Conservation (phyloP, 2,797 vertebrate genomes). For the Leptodactylus fallax region DNA sequence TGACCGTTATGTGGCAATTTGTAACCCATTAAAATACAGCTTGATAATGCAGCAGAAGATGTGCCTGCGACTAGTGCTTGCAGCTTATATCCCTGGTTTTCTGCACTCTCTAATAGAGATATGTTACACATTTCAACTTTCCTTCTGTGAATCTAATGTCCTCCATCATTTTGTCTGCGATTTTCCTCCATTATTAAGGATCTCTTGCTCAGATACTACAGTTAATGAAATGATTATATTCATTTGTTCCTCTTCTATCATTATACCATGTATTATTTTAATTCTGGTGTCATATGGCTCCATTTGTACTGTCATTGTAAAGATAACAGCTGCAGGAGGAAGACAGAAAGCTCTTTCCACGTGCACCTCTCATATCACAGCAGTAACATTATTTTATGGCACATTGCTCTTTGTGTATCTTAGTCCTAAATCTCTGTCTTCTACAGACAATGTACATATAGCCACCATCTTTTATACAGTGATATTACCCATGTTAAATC, state of each 20-base stretch:
- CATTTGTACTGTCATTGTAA: neutral
- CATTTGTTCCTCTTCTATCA: constrained; percentile 2
- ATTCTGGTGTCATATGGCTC: constrained; percentile 39
- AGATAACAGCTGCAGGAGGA: neutral
- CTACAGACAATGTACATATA: neutral
- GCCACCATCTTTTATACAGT: constrained; percentile 37
- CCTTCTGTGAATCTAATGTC: constrained; percentile 45
- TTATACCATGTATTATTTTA: neutral
- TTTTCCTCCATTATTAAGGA: constrained; percentile 38
- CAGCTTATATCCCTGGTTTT: constrained; percentile 15
- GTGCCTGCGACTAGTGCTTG: constrained; percentile 4
- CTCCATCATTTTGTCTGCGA: constrained; percentile 55
- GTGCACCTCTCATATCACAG: constrained; percentile 16
- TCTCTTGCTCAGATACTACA: constrained; percentile 49
- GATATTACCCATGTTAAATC: constrained; percentile 48
- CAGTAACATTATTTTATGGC: constrained; percentile 32
- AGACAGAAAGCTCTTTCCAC: constrained; percentile 25
- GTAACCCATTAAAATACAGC: constrained; percentile 36
- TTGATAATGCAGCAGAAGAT: constrained; percentile 24
- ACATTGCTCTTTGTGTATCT: constrained; percentile 44
- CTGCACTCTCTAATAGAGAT: constrained; percentile 34
- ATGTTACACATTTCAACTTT: constrained; percentile 27
- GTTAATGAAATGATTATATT: constrained; percentile 42
- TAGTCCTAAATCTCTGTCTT: constrained; percentile 19
- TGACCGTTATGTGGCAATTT: constrained; percentile 48